Evolutionary conservation across 2,113 vertebrate species (phyloP).

Genomic region (Centrocercus urophasianus): DNA sequence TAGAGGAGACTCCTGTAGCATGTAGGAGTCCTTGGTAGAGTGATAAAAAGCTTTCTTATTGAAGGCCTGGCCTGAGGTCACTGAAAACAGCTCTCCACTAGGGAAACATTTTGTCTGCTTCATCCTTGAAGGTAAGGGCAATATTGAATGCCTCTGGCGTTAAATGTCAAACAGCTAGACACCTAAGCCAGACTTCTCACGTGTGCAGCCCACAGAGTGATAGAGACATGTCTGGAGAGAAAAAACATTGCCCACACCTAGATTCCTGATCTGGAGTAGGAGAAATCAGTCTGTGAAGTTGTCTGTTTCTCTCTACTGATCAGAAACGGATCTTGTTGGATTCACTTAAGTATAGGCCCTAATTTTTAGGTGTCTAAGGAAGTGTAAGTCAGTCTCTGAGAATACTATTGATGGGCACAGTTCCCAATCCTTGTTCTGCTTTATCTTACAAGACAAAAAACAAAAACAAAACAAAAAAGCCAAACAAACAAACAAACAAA

Average conservation of each 20-base stretch:
- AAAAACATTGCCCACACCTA: background rate
- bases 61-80: background rate
- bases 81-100: background rate
- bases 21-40: slow-evolving; percentile 23
- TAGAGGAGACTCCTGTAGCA: background rate
- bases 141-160: background rate
- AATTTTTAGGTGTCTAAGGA: background rate
- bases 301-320: background rate
- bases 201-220: fast-evolving
- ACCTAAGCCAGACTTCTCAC: background rate
- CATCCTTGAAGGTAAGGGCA: background rate
- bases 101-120: background rate
- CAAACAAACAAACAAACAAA: no score
- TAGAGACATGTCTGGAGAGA: background rate
- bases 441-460: background rate
- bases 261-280: background rate
- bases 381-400: background rate
- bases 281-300: background rate
- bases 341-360: background rate
- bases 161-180: background rate
- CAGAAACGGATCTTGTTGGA: background rate
- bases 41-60: slow-evolving; percentile 23
- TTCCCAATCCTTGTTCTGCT: background rate
- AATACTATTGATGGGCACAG: background rate
- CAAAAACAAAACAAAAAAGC: no score